Percentiles rank a stretch among this genome's conserved stretches.
phyloP scores from a whole-genome alignment of 92 coral and sea anemone species.

The Metridium senile region DNA sequence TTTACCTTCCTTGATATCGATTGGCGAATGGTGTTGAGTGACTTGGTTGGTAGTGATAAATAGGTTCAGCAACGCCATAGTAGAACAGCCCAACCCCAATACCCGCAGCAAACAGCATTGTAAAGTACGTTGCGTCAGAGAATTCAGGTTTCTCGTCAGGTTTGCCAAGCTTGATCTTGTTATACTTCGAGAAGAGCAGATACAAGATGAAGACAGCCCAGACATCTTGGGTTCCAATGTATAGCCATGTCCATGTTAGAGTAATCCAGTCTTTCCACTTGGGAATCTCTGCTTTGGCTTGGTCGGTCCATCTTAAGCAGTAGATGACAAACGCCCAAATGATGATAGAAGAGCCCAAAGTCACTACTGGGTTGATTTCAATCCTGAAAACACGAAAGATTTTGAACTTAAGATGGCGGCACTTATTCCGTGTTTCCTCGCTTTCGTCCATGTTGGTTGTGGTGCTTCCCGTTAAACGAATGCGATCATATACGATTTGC shows the following conservation, averaged over 20 bases:
- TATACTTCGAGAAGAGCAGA: constrained; percentile 79
- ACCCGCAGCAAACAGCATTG: constrained; percentile 85
- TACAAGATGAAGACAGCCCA: constrained; percentile 77
- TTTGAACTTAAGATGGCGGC: constrained; percentile 33
- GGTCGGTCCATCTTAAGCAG: constrained; percentile 46
- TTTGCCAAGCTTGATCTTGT: constrained; percentile 71
- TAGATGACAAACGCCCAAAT: constrained; percentile 71
- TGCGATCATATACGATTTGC: no score
- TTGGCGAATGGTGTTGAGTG: constrained; percentile 44
- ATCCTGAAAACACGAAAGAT: constrained; percentile 11
- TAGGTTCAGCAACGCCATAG: constrained; percentile 73
- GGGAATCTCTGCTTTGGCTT: constrained; percentile 32
- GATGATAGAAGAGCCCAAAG: constrained; percentile 51
- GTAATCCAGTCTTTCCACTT: constrained; percentile 70
- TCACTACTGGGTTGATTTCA: constrained; percentile 77
- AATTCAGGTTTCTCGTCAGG: constrained; percentile 83
- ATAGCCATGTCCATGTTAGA: constrained; percentile 72
- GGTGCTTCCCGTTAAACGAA: neutral
- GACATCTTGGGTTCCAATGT: constrained; percentile 83
- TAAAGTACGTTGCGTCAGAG: constrained; percentile 78
- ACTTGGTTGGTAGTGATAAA: constrained; percentile 55
- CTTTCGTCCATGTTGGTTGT: neutral
- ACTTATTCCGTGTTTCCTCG: constrained; percentile 24
- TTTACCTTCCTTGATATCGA: constrained; percentile 77
- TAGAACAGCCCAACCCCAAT: constrained; percentile 80